A percentile compares a stretch with the other conserved stretches of the same genome.
These are phyloP conservation scores for Euplexia lucipara DNA, from an alignment of 2,888 invertebrate species.

Conservation along the genomic window DNA sequence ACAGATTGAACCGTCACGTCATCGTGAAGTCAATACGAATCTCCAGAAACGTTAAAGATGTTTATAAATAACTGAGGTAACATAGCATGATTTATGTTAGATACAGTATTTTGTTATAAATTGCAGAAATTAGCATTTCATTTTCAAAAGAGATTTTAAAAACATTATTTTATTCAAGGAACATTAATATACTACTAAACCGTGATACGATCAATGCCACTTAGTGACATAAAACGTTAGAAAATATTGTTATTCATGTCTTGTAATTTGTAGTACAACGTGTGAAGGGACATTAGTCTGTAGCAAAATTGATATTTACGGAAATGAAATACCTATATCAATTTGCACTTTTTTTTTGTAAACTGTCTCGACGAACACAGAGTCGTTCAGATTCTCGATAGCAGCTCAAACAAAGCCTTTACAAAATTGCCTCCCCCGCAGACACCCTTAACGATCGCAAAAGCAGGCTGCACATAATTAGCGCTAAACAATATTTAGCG, in stretches of 20 bases:
- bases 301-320: background rate
- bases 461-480: conserved; percentile 82
- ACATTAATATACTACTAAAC: conserved; percentile 13
- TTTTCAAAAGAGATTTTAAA: conserved; percentile 20
- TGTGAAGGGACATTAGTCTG: conserved; percentile 5
- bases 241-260: conserved; percentile 8
- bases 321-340: background rate
- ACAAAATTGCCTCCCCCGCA: conserved; percentile 67
- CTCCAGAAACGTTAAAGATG: conserved; percentile 12
- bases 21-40: conserved; percentile 3
- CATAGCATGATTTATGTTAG: background rate
- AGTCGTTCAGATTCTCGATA: conserved; percentile 58
- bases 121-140: conserved; percentile 5
- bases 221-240: conserved; percentile 14
- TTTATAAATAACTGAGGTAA: conserved; percentile 10
- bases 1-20: conserved; percentile 31
- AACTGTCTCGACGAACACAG: conserved; percentile 36
- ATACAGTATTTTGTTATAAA: background rate
- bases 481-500: conserved; percentile 84
- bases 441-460: conserved; percentile 73
- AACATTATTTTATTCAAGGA: conserved; percentile 19
- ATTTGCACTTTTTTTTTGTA: no score
- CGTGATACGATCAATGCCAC: conserved; percentile 14
- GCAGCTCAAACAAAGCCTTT: conserved; percentile 68
- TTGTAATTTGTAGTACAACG: conserved; percentile 5